A percentile compares a stretch with the other conserved stretches of the same genome.
phyloP scores from a whole-genome alignment of 2,888 invertebrate genomes.

The Arge pagana region DNA sequence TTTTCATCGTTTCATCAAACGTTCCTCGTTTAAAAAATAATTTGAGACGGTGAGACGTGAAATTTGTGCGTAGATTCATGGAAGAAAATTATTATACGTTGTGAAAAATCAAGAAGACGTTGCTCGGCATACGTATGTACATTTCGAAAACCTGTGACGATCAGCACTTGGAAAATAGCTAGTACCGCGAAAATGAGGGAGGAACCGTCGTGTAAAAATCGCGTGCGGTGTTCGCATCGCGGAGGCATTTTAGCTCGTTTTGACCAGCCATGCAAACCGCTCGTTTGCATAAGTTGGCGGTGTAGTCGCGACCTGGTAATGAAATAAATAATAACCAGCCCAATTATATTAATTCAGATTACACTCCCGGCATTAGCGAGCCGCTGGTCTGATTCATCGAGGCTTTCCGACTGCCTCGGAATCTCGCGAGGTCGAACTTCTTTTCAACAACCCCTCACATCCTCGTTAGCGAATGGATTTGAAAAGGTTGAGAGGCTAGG shows the following conservation, averaged over 20 bases:
- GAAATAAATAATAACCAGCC: constrained; percentile 14
- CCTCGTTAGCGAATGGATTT: background rate
- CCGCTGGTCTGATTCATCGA: background rate
- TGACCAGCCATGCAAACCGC: background rate
- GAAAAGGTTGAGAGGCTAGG: constrained; percentile 8
- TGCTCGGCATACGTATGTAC: too few relatives aligned
- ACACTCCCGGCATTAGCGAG: background rate
- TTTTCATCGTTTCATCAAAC: too few relatives aligned
- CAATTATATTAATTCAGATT: constrained; percentile 16
- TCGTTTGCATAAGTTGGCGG: constrained; percentile 13
- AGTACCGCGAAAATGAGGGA: too few relatives aligned
- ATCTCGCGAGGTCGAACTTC: background rate
- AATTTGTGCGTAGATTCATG: too few relatives aligned
- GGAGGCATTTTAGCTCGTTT: constrained; percentile 2
- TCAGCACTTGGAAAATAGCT: too few relatives aligned
- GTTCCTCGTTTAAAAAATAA: too few relatives aligned
- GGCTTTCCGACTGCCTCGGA: background rate
- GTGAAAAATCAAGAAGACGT: too few relatives aligned
- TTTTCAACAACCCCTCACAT: background rate
- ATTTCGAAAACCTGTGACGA: too few relatives aligned
- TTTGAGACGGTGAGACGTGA: too few relatives aligned
- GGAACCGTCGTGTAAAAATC: too few relatives aligned
- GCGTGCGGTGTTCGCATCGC: too few relatives aligned
- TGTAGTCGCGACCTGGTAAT: constrained; percentile 18
- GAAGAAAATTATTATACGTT: too few relatives aligned